phyloP scores from a whole-genome alignment of 2,113 vertebrate species.

The Baryphthengus martii region DNA sequence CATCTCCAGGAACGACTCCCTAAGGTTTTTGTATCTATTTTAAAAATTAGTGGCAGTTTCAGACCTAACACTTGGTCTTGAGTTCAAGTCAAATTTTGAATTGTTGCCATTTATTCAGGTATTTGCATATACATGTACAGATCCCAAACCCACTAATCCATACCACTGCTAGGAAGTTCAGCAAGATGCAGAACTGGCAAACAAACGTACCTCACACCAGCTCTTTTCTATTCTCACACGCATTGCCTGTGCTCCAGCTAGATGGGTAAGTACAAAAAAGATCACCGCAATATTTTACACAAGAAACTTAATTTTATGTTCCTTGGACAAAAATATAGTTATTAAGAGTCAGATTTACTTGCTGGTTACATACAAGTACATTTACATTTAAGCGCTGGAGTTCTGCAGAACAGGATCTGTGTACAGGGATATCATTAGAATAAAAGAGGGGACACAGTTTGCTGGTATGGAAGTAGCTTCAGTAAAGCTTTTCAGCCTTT shows the following conservation, averaged over 20 bases:
- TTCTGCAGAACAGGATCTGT: neutral
- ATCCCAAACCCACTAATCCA: neutral
- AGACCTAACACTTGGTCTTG: neutral
- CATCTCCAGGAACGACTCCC: neutral
- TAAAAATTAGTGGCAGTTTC: neutral
- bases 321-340: neutral
- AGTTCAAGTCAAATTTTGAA: neutral
- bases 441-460: neutral
- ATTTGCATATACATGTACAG: neutral
- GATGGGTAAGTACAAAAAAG: neutral
- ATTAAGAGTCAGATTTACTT: neutral
- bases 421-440: neutral
- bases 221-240: neutral
- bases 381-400: neutral
- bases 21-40: neutral
- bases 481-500: neutral
- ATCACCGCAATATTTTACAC: neutral
- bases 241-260: neutral
- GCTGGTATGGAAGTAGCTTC: neutral
- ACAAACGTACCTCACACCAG: neutral
- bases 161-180: neutral
- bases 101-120: neutral
- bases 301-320: neutral
- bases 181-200: neutral
- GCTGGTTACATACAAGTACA: neutral